Evolutionary conservation across 2,888 invertebrate genomes (phyloP), one percentile per base, ranked within the genome.

Genomic region (Salticus scenicus): DNA sequence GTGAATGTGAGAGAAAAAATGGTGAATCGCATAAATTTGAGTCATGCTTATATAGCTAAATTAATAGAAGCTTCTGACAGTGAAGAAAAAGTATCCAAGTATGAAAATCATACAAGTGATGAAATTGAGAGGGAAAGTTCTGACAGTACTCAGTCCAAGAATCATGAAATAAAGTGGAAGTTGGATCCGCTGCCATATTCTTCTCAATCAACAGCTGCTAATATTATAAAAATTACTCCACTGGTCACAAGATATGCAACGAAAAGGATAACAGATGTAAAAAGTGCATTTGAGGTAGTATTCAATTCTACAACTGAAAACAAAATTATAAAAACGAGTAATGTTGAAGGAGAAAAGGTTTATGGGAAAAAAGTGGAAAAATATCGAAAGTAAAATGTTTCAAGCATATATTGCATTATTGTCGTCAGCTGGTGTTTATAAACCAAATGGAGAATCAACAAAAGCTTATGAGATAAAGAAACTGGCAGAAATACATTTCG

Each of bases 171-270:
- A 47, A 72, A 72, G 47, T 70, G 20, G 70, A 42, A 41, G 17
- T 41, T 72, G 14, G 51, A 72, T 28, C 47, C n/a, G 24, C 27
- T n/a, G 7, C 27, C 5, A 74, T 41, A 64, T 64, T 74, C 66
- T 64, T 20, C 28, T 41, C 41, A 41, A 31, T 28, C n/a, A 64
- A 64, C 27, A 41, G 37, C 64, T 74, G 64, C 64, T 41, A 74
- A 64, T 64, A 66, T 74, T 27, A 74, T 64, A 74, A 74, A 63
- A 74, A 74, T 64, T 64, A 74, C 74, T 74, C 41, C 64, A 64
- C 28, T 64, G 0, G 74, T 64, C 28, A 33, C 64, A 64, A 33
- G 74, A 74, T 74, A 64, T 74, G 27, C 74, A 63, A 28, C 41
- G 31, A 17, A 37, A 74, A 74, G 41, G 27, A 64, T 64, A 63